Conservation (phyloP, 2,113 vertebrate genomes). For the Epinephelus cyanopodus region DNA sequence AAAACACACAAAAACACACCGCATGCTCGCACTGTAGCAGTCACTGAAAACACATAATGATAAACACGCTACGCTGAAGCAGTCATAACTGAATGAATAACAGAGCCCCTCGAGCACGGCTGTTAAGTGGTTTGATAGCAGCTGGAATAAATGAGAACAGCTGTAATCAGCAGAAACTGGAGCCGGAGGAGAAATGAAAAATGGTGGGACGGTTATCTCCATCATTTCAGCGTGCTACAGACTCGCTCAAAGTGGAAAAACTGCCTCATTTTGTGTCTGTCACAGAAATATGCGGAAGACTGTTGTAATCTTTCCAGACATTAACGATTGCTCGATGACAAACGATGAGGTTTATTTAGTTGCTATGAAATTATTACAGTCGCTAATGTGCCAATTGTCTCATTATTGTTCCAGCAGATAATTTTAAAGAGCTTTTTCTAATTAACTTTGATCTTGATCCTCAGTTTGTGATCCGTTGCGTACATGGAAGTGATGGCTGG, state of each 20-base stretch:
- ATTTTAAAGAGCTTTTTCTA: conserved; percentile 21
- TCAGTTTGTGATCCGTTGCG: conserved; percentile 1
- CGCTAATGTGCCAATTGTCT: conserved; percentile 1
- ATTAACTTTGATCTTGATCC: conserved; percentile 9
- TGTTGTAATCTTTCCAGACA: conserved; percentile 5
- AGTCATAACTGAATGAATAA: conserved; percentile 37
- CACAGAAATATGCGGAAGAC: conserved; percentile 7
- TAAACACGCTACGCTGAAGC: conserved; percentile 3
- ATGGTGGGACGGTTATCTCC: conserved; percentile 38
- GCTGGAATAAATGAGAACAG: conserved; percentile 57
- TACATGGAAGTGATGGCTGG: background rate
- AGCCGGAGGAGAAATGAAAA: conserved; percentile 51
- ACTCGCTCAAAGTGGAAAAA: conserved; percentile 28
- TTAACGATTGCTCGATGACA: conserved; percentile 12
- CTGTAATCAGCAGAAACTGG: conserved; percentile 61
- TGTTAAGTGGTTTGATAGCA: conserved; percentile 58
- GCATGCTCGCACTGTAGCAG: conserved; percentile 1
- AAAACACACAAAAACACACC: background rate
- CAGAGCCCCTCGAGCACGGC: conserved; percentile 20
- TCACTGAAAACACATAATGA: conserved; percentile 14
- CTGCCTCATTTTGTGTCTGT: conserved; percentile 31
- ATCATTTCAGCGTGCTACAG: conserved; percentile 33
- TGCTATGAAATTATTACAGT: background rate
- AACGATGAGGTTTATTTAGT: conserved; percentile 8
- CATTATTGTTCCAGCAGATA: conserved; percentile 33